phyloP scores from a whole-genome alignment of 2,113 vertebrate species.

The Ivindomyrus marchei region DNA sequence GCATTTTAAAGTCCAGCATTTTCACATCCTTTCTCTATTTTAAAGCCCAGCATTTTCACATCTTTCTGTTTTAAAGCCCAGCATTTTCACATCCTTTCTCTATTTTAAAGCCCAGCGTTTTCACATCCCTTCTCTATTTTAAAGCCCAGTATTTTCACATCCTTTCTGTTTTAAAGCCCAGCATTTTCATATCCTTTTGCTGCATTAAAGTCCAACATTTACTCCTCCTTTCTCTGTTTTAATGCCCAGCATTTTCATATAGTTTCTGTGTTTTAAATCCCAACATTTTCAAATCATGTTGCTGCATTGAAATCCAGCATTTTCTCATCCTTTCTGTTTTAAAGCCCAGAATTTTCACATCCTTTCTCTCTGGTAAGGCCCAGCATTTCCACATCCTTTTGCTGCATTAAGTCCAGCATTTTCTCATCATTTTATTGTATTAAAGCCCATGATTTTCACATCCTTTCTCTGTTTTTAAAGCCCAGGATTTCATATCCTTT shows the following conservation, averaged over 20 bases:
- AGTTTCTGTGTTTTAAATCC: neutral
- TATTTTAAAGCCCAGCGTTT: neutral
- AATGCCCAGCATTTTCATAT: no score
- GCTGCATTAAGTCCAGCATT: no score
- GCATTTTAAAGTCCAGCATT: conserved; percentile 7
- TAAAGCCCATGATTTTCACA: no score
- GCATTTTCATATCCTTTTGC: conserved; percentile 33
- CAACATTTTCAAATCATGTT: conserved; percentile 31
- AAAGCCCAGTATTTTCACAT: conserved; percentile 22
- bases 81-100: conserved; percentile 30
- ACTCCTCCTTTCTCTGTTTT: no score
- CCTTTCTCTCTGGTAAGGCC: neutral
- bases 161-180: conserved; percentile 13
- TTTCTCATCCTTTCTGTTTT: neutral
- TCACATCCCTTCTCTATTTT: conserved; percentile 31
- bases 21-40: conserved; percentile 32
- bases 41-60: conserved; percentile 22
- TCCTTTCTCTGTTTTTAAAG: neutral
- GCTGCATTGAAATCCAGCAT: neutral
- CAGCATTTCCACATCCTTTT: conserved; percentile 20
- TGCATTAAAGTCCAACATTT: conserved; percentile 6
- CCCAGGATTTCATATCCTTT: conserved; percentile 24
- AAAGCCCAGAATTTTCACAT: conserved; percentile 22
- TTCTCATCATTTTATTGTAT: no score
- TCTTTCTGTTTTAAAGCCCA: conserved; percentile 17